These are phyloP conservation scores for Eristalis tenax DNA, from an alignment of 2,888 invertebrate genomes.

Conservation along the genomic window DNA sequence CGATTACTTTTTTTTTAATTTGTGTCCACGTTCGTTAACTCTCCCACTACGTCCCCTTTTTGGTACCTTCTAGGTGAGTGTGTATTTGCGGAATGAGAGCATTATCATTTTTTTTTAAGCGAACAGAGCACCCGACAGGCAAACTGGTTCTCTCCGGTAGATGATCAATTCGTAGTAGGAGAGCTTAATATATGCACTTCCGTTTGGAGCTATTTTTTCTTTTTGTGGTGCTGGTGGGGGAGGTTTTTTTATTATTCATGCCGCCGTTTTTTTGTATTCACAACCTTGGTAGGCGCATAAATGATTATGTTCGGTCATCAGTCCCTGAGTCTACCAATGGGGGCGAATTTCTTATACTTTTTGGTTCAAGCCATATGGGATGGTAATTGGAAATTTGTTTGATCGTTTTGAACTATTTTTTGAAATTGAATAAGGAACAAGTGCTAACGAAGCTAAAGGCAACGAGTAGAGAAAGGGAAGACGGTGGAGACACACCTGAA, in stretches of 20 bases:
- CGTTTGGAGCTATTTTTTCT: slow-evolving; percentile 45
- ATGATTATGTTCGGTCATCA: slow-evolving; percentile 47
- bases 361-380: background rate
- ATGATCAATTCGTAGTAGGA: slow-evolving; percentile 41
- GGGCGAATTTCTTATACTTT: background rate
- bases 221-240: background rate
- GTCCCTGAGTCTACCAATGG: slow-evolving; percentile 3
- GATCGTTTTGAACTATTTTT: background rate
- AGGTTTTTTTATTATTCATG: slow-evolving; percentile 9
- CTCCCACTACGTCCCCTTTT: slow-evolving; percentile 21
- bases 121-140: slow-evolving; percentile 43
- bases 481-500: no score
- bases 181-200: slow-evolving; percentile 56
- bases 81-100: slow-evolving; percentile 42
- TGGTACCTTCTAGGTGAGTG: slow-evolving; percentile 28
- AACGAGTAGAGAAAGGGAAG: no score
- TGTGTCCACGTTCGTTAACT: slow-evolving; percentile 65
- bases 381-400: background rate
- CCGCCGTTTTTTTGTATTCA: slow-evolving; percentile 27
- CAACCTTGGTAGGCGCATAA: slow-evolving; percentile 45
- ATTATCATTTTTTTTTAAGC: slow-evolving; percentile 43
- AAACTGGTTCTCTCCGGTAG: slow-evolving; percentile 55
- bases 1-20: slow-evolving; percentile 59
- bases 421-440: background rate
- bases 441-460: no score